phyloP scores from a whole-genome alignment of 92 coral and sea anemone genomes.

The Scolanthus callimorphus region DNA sequence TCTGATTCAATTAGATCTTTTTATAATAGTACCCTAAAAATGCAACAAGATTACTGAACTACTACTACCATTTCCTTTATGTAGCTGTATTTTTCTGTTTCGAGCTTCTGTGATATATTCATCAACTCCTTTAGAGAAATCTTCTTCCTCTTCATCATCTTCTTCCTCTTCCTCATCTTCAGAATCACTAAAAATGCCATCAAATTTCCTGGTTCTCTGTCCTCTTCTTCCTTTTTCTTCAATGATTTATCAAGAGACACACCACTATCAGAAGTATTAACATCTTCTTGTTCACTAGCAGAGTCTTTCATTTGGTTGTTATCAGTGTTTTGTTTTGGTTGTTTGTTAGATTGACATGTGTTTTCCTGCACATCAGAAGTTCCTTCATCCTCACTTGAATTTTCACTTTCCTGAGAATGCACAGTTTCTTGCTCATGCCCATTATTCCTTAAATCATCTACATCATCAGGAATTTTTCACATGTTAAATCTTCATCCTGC shows the following conservation, averaged over 20 bases:
- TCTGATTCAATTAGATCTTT: no score
- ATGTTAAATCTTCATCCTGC: slow-evolving; percentile 11
- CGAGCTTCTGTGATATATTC: slow-evolving; percentile 67
- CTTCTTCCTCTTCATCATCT: slow-evolving; percentile 81
- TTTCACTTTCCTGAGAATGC: slow-evolving; percentile 5
- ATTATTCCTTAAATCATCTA: background rate
- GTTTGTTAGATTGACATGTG: no score
- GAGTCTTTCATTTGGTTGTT: no score
- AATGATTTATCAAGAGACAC: background rate
- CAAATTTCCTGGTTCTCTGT: slow-evolving; percentile 64
- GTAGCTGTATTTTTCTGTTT: slow-evolving; percentile 48
- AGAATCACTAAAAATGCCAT: slow-evolving; percentile 84
- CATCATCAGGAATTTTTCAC: background rate
- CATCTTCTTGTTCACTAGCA: slow-evolving; percentile 3
- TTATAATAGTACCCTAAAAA: no score
- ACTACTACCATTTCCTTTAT: slow-evolving; percentile 44
- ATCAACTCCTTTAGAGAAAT: slow-evolving; percentile 75
- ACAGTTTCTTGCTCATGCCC: no score
- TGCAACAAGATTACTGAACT: no score
- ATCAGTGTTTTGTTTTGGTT: no score
- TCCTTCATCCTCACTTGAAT: slow-evolving; percentile 4
- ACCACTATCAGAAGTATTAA: slow-evolving; percentile 34
- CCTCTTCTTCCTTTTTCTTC: slow-evolving; percentile 41
- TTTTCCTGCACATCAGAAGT: no score
- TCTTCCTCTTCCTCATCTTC: slow-evolving; percentile 71